Conservation (phyloP, 1,140 invertebrate genomes). For the Ctenoplectra terminalis region DNA sequence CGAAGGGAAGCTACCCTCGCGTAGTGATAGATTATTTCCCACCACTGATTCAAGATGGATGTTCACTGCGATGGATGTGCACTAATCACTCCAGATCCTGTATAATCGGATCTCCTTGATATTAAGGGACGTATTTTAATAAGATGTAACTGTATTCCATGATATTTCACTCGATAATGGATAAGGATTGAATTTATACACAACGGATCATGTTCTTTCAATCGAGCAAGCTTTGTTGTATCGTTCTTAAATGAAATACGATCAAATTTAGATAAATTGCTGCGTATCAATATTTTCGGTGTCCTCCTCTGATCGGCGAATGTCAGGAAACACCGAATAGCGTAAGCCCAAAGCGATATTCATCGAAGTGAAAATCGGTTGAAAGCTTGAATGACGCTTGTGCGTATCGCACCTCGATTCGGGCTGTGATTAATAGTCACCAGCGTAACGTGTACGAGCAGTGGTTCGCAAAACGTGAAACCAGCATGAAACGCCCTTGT, state of each 20-base stretch:
- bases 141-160: not conserved
- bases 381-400: slow-evolving; percentile 53
- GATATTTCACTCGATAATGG: too few relatives aligned
- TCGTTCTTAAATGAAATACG: not conserved
- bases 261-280: not conserved
- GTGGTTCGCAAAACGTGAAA: slow-evolving; percentile 29
- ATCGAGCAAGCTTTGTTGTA: not conserved
- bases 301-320: not conserved
- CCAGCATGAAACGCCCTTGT: slow-evolving; percentile 23
- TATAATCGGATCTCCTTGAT: too few relatives aligned
- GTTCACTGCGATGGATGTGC: too few relatives aligned
- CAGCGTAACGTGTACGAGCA: slow-evolving; percentile 22
- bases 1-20: too few relatives aligned
- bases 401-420: slow-evolving; percentile 43
- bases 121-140: too few relatives aligned
- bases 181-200: not conserved
- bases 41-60: too few relatives aligned
- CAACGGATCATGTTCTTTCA: not conserved
- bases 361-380: slow-evolving; percentile 55
- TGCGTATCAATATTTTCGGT: not conserved
- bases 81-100: too few relatives aligned
- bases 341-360: slow-evolving; percentile 42
- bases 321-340: slow-evolving; percentile 28
- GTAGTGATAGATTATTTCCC: too few relatives aligned
- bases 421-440: slow-evolving; percentile 46